Percentiles rank a stretch among this genome's conserved stretches.
phyloP scores from a whole-genome alignment of 2,113 vertebrate genomes.

The Trichechus manatus region DNA sequence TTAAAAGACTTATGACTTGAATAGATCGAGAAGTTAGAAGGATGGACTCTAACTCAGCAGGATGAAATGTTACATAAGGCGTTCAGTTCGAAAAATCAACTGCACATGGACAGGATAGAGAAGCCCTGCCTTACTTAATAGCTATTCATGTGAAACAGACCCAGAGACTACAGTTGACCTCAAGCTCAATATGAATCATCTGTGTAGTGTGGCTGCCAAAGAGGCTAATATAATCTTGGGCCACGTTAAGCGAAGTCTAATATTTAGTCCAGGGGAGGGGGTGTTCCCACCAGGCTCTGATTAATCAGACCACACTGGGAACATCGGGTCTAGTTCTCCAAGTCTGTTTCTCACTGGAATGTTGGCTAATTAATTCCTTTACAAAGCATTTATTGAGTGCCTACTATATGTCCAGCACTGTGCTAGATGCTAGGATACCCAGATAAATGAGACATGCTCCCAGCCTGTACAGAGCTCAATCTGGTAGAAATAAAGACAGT shows the following conservation, averaged over 20 bases:
- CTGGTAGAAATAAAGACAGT: neutral
- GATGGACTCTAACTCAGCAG: conserved; percentile 47
- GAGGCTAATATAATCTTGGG: conserved; percentile 78
- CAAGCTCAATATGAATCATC: conserved; percentile 82
- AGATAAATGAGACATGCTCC: neutral
- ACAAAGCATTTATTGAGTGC: neutral
- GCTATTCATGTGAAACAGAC: conserved; percentile 83
- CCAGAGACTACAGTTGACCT: conserved; percentile 82
- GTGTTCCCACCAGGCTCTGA: conserved; percentile 73
- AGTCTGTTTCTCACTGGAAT: conserved; percentile 61
- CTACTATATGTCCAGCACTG: neutral
- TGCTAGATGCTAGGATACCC: neutral
- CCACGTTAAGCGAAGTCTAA: conserved; percentile 78
- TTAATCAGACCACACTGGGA: conserved; percentile 78
- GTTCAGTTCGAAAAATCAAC: conserved; percentile 76
- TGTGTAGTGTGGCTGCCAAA: conserved; percentile 77
- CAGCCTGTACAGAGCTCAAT: neutral
- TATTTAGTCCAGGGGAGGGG: conserved; percentile 74
- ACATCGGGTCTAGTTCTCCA: conserved; percentile 32
- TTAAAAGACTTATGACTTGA: conserved; percentile 31
- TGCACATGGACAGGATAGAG: conserved; percentile 79
- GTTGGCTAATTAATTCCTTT: conserved; percentile 12
- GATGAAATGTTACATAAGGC: conserved; percentile 79
- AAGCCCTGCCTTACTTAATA: conserved; percentile 81
- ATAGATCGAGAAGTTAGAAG: conserved; percentile 41